Evolutionary conservation across 2,888 invertebrate genomes (phyloP), one percentile per base, ranked within the genome.

Genomic region (Carterocephalus palaemon): DNA sequence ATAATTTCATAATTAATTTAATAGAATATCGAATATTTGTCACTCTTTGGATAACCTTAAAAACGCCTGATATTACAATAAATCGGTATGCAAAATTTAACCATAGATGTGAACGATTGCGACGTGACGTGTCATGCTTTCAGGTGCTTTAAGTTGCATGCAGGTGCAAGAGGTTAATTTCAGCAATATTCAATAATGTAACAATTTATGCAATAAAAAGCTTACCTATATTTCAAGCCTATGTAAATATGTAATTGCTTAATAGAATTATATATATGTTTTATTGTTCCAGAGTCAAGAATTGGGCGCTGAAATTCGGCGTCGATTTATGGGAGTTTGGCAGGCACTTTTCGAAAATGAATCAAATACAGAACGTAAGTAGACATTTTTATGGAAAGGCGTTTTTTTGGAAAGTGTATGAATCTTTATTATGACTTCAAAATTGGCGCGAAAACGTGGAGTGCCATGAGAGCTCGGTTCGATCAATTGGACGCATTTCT

Each of bases 241-340:
- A n/a, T n/a, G n/a, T n/a, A n/a, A n/a, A n/a, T n/a, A 6, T 12
- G 2, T 12, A 12, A 12, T 12, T 12, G 12, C 3, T 9, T 26
- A 1, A 12, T 26, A 26, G 23, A 15, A 31, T 22, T 23, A 22
- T 16, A 15, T 22, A 8, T 4, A 8, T 41, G 9, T 12, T 34
- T 53, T 60, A 67, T 77, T 75, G 68, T 92, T 92, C 48, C 90
- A 96, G 95, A 89, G 95, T 96, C 57, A 93, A 94, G 79, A 95
- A 95, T 77, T 95, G 95, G 95, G 96, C 96, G 56, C 83, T 95
- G 53, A 94, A 95, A 84, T 95, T 96, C 70, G 96, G 95, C 60
- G 94, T 95, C 55, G 95, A 95, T 82, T 87, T 95, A 55, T 95
- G 95, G 95, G 94, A 95, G 81, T 95, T 94, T 64, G 95, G 95